phyloP scores from a whole-genome alignment of 2,113 vertebrate species.

The Montifringilla adamsi region DNA sequence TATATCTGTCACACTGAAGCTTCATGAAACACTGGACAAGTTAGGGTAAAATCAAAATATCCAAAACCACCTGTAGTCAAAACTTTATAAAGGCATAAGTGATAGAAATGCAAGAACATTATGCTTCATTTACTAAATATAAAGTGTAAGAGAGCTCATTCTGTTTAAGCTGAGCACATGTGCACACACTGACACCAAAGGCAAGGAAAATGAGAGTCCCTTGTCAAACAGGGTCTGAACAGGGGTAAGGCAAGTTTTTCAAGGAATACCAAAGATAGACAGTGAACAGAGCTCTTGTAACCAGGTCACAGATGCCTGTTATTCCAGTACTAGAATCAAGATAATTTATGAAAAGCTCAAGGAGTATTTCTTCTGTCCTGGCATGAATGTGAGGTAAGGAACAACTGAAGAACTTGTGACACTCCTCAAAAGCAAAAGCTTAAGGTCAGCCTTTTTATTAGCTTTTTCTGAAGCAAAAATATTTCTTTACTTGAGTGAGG shows the following conservation, averaged over 20 bases:
- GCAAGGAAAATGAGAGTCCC: not conserved
- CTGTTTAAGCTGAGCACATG: not conserved
- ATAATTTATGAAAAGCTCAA: not conserved
- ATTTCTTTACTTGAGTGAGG: not conserved
- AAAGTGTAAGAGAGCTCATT: not conserved
- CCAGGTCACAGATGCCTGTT: not conserved
- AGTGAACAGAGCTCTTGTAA: not conserved
- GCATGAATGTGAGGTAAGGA: not conserved
- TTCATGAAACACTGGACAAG: not conserved
- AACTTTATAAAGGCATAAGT: not conserved
- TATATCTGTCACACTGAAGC: not conserved
- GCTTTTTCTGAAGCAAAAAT: not conserved
- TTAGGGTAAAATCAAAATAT: not conserved
- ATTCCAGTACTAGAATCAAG: not conserved
- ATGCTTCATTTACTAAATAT: not conserved
- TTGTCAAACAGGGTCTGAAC: not conserved
- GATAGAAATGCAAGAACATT: not conserved
- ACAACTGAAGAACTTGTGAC: not conserved
- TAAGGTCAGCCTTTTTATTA: not conserved
- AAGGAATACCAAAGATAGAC: not conserved
- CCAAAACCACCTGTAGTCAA: not conserved
- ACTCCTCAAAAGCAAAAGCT: not conserved
- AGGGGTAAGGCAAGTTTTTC: not conserved
- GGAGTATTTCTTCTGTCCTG: not conserved
- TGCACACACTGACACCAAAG: not conserved